Evolutionary conservation across 2,797 vertebrate genomes (phyloP), one percentile per base, ranked within the genome.

Genomic region (Catamblyrhynchus diadema): DNA sequence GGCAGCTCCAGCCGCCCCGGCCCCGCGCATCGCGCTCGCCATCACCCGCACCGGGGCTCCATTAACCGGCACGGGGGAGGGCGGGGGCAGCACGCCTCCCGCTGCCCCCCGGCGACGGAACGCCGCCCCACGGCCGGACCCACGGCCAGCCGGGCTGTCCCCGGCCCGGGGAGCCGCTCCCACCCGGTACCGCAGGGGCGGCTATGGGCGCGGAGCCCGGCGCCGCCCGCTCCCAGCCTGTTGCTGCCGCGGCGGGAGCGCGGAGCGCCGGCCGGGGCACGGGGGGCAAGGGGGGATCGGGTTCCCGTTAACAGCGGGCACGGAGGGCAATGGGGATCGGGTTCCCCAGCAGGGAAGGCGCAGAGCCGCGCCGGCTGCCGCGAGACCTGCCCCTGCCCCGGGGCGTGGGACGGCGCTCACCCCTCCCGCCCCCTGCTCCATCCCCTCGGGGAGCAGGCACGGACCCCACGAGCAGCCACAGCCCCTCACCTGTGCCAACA

Each of bases 61-160:
- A 1, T 6, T 9, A 14, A 25, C 3, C 30, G 5, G 3, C 3
- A 13, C 25, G 23, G 57, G 19, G 7, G 7, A 9, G 4, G 5
- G 5, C 7, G 28, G 14, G 15, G 22, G 5, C 24, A 48, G 17
- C 6, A 3, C 7, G 4, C 35, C n/a, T 14, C 35, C n/a, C 78
- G 23, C 73, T 28, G 47, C 61, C 35, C 48, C 24, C 27, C 57
- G 33, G 48, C n/a, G 12, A 14, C 10, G 8, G 78, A n/a, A 13
- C 64, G 8, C 8, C 50, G 35, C 19, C 47, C 57, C n/a, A 21
- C 3, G 10, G 18, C n/a, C 27, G 7, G 35, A 16, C 22, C 54
- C n/a, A n/a, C 21, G 32, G 53, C 20, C 21, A 6, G 12, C 50
- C 6, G 5, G 17, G 21, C 18, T 23, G 60, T 7, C 6, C 32